Conservation (phyloP, 2,797 vertebrate genomes). For the Pangasius larnaudii region DNA sequence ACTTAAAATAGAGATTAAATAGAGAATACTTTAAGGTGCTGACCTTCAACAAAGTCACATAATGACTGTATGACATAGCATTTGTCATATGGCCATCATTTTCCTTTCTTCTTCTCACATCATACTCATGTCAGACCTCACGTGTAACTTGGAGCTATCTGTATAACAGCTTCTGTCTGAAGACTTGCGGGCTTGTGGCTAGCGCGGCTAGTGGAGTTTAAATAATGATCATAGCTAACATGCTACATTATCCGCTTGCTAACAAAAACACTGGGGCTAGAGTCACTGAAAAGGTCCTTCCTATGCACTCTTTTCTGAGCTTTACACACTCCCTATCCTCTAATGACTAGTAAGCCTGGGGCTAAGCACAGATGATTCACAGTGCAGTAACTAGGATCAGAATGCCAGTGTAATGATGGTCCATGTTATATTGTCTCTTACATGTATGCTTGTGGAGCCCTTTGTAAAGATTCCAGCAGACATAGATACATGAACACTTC, state of each 20-base stretch:
- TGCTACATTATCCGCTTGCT: not conserved
- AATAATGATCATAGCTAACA: not conserved
- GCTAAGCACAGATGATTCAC: not conserved
- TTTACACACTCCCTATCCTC: not conserved
- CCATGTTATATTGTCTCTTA: too few relatives aligned
- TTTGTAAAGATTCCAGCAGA: too few relatives aligned
- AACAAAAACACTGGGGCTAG: not conserved
- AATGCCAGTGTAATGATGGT: not conserved
- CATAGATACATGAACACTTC: too few relatives aligned
- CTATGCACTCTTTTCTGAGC: not conserved
- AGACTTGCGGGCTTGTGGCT: not conserved
- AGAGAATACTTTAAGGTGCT: not conserved
- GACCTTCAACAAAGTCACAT: not conserved
- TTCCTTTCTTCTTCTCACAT: not conserved
- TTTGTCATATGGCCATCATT: not conserved
- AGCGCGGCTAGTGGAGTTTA: not conserved
- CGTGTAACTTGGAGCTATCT: not conserved
- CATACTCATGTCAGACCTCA: not conserved
- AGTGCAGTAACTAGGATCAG: not conserved
- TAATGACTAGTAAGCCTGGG: not conserved
- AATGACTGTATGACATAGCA: not conserved
- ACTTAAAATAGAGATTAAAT: too few relatives aligned
- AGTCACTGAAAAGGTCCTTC: not conserved
- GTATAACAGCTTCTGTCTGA: not conserved
- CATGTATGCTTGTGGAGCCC: too few relatives aligned